These are phyloP conservation scores for Anastrepha ludens DNA, from an alignment of 1,140 invertebrate species.

Conservation along the genomic window DNA sequence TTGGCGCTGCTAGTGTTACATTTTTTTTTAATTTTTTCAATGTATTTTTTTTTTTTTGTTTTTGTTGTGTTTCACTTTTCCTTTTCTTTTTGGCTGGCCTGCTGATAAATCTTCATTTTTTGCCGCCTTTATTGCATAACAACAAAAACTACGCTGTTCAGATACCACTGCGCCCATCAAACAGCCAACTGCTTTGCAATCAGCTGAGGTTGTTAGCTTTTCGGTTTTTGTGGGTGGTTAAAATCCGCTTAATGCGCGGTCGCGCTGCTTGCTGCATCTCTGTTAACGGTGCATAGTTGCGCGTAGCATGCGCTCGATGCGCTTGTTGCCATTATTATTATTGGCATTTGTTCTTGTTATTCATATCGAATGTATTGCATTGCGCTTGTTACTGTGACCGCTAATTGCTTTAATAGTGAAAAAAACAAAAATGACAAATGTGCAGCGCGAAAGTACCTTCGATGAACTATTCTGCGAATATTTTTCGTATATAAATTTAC, in stretches of 20 bases:
- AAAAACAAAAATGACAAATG: not conserved
- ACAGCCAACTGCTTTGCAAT: slow-evolving; percentile 29
- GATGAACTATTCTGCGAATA: not conserved
- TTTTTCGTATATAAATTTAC: not conserved
- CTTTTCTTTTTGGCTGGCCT: too few relatives aligned
- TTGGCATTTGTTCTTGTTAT: not conserved
- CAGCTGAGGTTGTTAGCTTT: slow-evolving; percentile 46
- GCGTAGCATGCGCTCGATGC: too few relatives aligned
- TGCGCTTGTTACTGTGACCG: slow-evolving; percentile 4
- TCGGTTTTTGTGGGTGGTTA: slow-evolving; percentile 51
- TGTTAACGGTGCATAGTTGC: too few relatives aligned
- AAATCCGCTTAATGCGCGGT: slow-evolving; percentile 49
- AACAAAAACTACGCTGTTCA: not conserved
- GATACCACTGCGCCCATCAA: not conserved
- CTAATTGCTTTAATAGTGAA: slow-evolving; percentile 37
- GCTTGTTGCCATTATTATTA: slow-evolving; percentile 19
- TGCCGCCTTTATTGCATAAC: not conserved
- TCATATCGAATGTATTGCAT: not conserved
- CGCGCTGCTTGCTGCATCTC: not conserved
- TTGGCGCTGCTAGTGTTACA: not conserved
- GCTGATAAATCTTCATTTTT: not conserved
- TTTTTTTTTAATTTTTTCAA: not conserved
- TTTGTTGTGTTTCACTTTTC: not conserved
- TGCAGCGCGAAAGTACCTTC: not conserved
- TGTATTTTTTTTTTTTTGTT: not conserved